Conservation (phyloP, 2,113 vertebrate genomes). For the Acrocephalus arundinaceus region DNA sequence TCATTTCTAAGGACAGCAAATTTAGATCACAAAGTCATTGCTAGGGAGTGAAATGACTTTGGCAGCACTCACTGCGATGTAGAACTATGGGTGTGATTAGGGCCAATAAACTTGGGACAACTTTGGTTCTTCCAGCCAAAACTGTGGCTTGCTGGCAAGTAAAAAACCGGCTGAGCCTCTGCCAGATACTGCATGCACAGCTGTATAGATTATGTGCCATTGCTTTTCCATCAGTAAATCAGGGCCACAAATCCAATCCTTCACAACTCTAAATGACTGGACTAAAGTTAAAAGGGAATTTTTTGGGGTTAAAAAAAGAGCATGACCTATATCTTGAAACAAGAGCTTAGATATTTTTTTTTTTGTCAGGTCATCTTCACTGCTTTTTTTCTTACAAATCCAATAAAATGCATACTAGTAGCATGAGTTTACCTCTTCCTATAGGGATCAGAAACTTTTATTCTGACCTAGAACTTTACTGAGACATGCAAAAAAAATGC, state of each 20-base stretch:
- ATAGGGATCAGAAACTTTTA: not conserved
- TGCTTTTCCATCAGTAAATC: not conserved
- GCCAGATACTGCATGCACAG: not conserved
- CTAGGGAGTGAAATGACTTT: not conserved
- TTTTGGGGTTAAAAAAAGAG: not conserved
- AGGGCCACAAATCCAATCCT: not conserved
- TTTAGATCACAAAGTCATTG: not conserved
- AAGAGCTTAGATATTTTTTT: not conserved
- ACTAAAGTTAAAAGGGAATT: not conserved
- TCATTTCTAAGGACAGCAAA: not conserved
- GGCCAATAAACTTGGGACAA: slow-evolving; percentile 8
- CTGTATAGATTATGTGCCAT: not conserved
- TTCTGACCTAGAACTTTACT: not conserved
- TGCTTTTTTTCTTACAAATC: not conserved
- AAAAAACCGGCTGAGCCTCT: not conserved
- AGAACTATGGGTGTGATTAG: not conserved
- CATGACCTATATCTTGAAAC: not conserved
- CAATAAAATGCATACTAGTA: not conserved
- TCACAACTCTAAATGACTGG: not conserved
- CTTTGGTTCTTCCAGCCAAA: slow-evolving; percentile 1
- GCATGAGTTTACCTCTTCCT: not conserved
- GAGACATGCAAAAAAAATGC: not conserved
- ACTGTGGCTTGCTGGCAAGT: not conserved
- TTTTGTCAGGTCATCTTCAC: not conserved
- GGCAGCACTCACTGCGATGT: not conserved